Percentiles rank a stretch among this genome's conserved stretches.
These are phyloP conservation scores for Spea hammondii DNA, from an alignment of 2,797 vertebrate genomes.

Conservation along the genomic window DNA sequence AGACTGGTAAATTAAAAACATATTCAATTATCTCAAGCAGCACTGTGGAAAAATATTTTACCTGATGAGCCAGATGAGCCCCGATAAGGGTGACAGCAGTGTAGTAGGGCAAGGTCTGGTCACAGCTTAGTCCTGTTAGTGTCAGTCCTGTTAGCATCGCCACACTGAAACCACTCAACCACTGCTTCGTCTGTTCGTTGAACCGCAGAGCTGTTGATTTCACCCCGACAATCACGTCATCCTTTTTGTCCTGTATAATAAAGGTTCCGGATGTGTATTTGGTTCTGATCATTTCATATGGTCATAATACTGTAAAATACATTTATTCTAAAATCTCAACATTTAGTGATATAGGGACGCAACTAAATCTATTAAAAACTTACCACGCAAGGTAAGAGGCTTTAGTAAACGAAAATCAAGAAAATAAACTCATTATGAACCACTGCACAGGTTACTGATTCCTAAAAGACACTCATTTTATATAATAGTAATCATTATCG, in stretches of 20 bases:
- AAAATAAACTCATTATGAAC: no score
- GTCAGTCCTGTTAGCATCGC: constrained; percentile 82
- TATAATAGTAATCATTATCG: not conserved
- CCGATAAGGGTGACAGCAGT: constrained; percentile 69
- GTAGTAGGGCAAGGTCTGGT: constrained; percentile 86
- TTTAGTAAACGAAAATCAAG: no score
- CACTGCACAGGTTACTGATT: no score
- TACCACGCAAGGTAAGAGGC: no score
- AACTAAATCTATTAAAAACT: no score
- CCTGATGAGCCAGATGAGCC: constrained; percentile 82
- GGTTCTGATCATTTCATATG: not conserved
- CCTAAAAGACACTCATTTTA: not conserved
- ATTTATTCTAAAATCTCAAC: no score
- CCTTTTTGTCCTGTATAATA: constrained; percentile 82
- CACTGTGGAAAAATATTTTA: constrained; percentile 52
- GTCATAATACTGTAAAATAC: no score
- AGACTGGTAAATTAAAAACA: no score
- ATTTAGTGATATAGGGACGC: no score
- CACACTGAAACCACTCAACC: constrained; percentile 82
- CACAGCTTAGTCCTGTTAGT: constrained; percentile 73
- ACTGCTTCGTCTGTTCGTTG: constrained; percentile 81
- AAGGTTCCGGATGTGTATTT: not conserved
- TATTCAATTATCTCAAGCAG: no score
- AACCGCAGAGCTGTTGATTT: constrained; percentile 90
- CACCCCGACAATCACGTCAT: constrained; percentile 84